These are phyloP conservation scores for Zaprionus taronus DNA, from an alignment of 1,140 invertebrate genomes.

Conservation along the genomic window DNA sequence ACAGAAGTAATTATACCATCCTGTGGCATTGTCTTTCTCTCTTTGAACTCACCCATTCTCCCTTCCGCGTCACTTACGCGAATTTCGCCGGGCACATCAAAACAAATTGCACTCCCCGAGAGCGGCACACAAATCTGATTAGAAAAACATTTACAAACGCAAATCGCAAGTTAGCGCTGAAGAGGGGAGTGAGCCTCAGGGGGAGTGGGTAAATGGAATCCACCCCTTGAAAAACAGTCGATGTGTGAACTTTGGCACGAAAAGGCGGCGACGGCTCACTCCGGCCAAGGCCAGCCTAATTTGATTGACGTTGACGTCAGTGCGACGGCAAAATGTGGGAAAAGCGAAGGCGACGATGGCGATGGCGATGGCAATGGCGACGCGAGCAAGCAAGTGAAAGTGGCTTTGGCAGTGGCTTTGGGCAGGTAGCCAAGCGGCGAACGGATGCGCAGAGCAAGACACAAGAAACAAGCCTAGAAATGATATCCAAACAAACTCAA, in stretches of 20 bases:
- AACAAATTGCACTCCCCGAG: constrained; percentile 75
- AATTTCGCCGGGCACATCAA: constrained; percentile 72
- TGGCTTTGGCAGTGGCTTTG: constrained; percentile 65
- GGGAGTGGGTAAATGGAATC: not conserved
- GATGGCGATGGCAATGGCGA: constrained; percentile 12
- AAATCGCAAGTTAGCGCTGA: constrained; percentile 73
- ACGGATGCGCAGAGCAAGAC: not conserved
- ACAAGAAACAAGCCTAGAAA: constrained; percentile 33
- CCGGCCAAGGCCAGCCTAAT: constrained; percentile 50
- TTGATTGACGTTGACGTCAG: constrained; percentile 80
- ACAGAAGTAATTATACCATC: constrained; percentile 9
- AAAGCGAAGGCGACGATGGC: constrained; percentile 5
- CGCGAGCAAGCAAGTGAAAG: constrained; percentile 43
- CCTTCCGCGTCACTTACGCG: constrained; percentile 58
- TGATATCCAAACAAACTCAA: constrained; percentile 81
- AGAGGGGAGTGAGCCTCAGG: not conserved
- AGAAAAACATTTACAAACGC: constrained; percentile 80
- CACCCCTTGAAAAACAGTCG: constrained; percentile 50
- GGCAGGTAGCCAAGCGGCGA: constrained; percentile 32
- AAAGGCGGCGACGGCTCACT: constrained; percentile 4
- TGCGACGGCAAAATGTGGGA: constrained; percentile 66
- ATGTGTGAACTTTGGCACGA: constrained; percentile 73
- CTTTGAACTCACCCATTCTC: constrained; percentile 26
- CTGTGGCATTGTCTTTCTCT: not conserved
- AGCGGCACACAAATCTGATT: constrained; percentile 73